phyloP scores from a whole-genome alignment of 2,113 vertebrate species.

The Ia io region DNA sequence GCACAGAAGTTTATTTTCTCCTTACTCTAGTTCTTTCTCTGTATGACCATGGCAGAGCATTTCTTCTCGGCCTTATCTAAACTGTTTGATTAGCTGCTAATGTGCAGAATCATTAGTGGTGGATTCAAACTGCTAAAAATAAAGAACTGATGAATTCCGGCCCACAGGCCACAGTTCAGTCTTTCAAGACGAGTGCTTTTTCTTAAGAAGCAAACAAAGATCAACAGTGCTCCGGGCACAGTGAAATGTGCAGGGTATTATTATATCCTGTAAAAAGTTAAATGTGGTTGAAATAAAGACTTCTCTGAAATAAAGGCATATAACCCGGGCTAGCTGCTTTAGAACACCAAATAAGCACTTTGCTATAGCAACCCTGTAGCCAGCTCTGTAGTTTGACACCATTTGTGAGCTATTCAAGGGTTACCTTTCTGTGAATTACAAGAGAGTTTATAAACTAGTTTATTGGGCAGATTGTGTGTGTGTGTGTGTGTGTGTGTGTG shows the following conservation, averaged over 20 bases:
- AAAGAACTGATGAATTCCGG: slow-evolving; percentile 69
- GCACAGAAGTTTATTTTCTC: slow-evolving; percentile 38
- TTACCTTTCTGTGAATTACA: slow-evolving; percentile 47
- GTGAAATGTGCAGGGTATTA: slow-evolving; percentile 70
- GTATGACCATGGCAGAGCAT: slow-evolving; percentile 26
- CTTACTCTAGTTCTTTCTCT: background rate
- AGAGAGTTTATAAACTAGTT: slow-evolving; percentile 37
- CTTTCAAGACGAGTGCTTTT: slow-evolving; percentile 63
- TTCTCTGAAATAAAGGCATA: slow-evolving; percentile 33
- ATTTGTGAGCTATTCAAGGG: slow-evolving; percentile 49
- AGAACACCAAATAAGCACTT: slow-evolving; percentile 56
- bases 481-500: background rate
- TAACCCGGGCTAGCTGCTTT: slow-evolving; percentile 53
- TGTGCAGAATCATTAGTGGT: slow-evolving; percentile 69
- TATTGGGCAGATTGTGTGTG: background rate
- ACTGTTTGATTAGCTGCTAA: slow-evolving; percentile 75
- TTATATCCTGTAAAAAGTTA: slow-evolving; percentile 73
- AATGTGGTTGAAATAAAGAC: slow-evolving; percentile 69
- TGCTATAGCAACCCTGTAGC: slow-evolving; percentile 47
- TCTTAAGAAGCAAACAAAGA: slow-evolving; percentile 72
- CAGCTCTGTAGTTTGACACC: slow-evolving; percentile 28
- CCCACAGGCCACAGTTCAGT: slow-evolving; percentile 48
- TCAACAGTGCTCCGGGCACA: slow-evolving; percentile 60
- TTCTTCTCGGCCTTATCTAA: slow-evolving; percentile 66
- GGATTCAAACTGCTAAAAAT: slow-evolving; percentile 63